These are phyloP conservation scores for Semaprochilodus insignis DNA, from an alignment of 2,797 vertebrate genomes.

Conservation along the genomic window DNA sequence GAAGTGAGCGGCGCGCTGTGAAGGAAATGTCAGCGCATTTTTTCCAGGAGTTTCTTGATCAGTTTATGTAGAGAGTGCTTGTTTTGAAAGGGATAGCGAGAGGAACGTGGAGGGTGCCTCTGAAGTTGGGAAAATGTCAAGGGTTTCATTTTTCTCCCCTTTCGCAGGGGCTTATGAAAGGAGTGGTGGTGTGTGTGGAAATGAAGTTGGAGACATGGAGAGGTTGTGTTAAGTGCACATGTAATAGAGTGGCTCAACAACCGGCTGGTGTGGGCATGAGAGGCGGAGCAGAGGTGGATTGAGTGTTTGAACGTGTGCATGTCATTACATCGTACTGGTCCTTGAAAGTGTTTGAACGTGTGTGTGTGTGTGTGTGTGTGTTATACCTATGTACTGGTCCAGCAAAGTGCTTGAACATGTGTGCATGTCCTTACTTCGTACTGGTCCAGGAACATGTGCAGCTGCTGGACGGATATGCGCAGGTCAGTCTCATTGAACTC, in stretches of 20 bases:
- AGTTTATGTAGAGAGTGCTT: conserved; percentile 61
- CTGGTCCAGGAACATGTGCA: conserved; percentile 89
- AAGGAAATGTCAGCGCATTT: conserved; percentile 75
- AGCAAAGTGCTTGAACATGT: too few relatives aligned
- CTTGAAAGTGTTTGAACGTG: too few relatives aligned
- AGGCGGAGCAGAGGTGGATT: conserved; percentile 6
- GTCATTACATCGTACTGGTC: conserved; percentile 85
- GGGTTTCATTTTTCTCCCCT: conserved; percentile 58
- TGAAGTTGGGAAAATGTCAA: conserved; percentile 79
- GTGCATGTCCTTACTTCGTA: conserved; percentile 78
- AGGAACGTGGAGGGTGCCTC: conserved; percentile 53
- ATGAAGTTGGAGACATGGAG: conserved; percentile 53
- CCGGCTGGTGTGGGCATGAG: conserved; percentile 42
- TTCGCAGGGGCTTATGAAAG: conserved; percentile 65
- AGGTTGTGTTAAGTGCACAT: conserved; percentile 57
- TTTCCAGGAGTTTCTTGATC: conserved; percentile 56
- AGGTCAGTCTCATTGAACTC: conserved; percentile 92
- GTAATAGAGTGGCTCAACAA: conserved; percentile 37
- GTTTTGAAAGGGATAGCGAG: conserved; percentile 60
- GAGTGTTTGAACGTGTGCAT: not conserved
- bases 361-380: too few relatives aligned
- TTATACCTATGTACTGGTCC: conserved; percentile 84
- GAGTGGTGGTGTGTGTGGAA: conserved; percentile 57
- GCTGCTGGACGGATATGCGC: conserved; percentile 89
- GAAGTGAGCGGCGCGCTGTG: conserved; percentile 57